These are phyloP conservation scores for Cotesia congregata DNA, from an alignment of 2,888 invertebrate species.

Conservation along the genomic window DNA sequence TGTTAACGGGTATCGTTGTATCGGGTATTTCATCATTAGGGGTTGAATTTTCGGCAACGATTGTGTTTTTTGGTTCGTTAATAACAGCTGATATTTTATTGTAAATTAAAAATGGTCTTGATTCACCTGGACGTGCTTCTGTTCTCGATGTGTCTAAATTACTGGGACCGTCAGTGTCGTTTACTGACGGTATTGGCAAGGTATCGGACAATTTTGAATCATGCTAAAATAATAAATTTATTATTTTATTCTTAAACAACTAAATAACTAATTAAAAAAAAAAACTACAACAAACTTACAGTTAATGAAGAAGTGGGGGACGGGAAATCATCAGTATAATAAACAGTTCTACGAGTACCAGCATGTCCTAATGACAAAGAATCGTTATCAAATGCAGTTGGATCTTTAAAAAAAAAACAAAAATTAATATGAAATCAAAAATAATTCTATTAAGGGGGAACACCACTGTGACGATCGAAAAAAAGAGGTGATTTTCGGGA, in stretches of 20 bases:
- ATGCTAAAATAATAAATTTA: conserved; percentile 43
- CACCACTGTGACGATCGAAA: no score
- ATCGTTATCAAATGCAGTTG: conserved; percentile 66
- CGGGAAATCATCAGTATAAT: conserved; percentile 74
- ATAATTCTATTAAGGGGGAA: background rate
- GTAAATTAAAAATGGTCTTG: conserved; percentile 65
- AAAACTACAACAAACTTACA: conserved; percentile 46
- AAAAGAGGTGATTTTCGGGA: no score
- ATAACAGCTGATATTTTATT: conserved; percentile 70
- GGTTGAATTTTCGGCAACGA: conserved; percentile 54
- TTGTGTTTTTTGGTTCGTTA: conserved; percentile 68
- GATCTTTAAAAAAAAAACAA: conserved; percentile 51
- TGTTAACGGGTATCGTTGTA: conserved; percentile 27
- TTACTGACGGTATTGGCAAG: conserved; percentile 54
- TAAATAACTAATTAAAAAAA: conserved; percentile 18
- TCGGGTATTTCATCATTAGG: conserved; percentile 59
- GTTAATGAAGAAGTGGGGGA: conserved; percentile 70
- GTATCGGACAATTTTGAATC: conserved; percentile 53
- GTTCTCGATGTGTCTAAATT: conserved; percentile 55
- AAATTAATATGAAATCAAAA: conserved; percentile 19
- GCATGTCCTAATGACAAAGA: conserved; percentile 82
- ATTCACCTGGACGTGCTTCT: conserved; percentile 55
- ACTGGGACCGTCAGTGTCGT: conserved; percentile 54
- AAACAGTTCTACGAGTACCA: conserved; percentile 87
- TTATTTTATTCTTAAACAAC: background rate